These are phyloP conservation scores for Globodera rostochiensis DNA, from an alignment of 1,140 invertebrate genomes.

Conservation along the genomic window DNA sequence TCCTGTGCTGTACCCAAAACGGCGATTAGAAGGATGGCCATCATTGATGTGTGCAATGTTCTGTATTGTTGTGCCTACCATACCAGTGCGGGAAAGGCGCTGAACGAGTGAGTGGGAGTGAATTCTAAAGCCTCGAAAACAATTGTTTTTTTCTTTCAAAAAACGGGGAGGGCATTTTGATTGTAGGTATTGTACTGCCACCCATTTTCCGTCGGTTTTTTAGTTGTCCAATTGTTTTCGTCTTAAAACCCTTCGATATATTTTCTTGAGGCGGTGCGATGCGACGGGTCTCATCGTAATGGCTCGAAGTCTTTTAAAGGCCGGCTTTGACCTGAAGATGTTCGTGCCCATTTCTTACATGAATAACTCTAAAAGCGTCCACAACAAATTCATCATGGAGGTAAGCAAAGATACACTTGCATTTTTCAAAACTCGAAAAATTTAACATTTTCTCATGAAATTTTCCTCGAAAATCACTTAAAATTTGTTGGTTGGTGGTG, in stretches of 20 bases:
- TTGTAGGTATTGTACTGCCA: too few relatives aligned
- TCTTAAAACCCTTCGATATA: too few relatives aligned
- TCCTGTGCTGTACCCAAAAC: conserved; percentile 13
- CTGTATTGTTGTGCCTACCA: conserved; percentile 11
- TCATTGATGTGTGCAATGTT: conserved; percentile 26
- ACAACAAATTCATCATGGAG: conserved; percentile 29
- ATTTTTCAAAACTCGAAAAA: conserved; percentile 1
- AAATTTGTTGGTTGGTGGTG: too few relatives aligned
- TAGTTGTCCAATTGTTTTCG: too few relatives aligned
- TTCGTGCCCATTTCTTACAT: conserved; percentile 30
- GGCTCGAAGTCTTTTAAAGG: conserved; percentile 15
- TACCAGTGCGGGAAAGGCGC: conserved; percentile 11
- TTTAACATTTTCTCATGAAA: neutral
- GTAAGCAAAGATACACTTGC: neutral
- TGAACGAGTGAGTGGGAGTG: conserved; percentile 1
- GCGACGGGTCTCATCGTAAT: conserved; percentile 25
- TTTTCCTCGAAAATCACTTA: too few relatives aligned
- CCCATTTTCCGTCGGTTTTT: too few relatives aligned
- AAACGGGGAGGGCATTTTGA: too few relatives aligned
- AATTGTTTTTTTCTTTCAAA: too few relatives aligned
- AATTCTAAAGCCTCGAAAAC: neutral
- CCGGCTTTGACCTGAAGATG: conserved; percentile 20
- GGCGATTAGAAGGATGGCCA: conserved; percentile 20
- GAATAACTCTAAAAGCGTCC: conserved; percentile 22
- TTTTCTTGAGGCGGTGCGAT: conserved; percentile 11